These are phyloP conservation scores for Leuciscus idus DNA, from an alignment of 2,113 vertebrate species.

Conservation along the genomic window DNA sequence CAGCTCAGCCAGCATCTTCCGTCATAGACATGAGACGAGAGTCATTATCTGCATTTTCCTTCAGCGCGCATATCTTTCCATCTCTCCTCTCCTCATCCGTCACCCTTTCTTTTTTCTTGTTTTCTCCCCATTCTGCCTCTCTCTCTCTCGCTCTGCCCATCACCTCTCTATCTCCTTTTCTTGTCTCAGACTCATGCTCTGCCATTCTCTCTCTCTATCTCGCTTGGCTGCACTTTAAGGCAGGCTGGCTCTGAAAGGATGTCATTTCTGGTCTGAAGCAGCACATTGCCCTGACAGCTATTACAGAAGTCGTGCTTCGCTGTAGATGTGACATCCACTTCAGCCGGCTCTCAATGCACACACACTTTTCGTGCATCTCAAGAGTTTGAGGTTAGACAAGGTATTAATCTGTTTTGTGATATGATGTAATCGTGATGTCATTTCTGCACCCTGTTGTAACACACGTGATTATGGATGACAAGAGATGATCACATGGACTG, in stretches of 20 bases:
- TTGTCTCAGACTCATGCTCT: constrained; percentile 47
- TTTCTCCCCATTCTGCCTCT: constrained; percentile 40
- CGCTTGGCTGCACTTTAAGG: constrained; percentile 60
- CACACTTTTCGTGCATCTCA: constrained; percentile 26
- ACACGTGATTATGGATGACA: background rate
- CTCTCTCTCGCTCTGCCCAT: background rate
- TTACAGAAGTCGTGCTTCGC: constrained; percentile 46
- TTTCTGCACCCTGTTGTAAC: background rate
- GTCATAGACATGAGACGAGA: constrained; percentile 16
- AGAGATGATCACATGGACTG: constrained; percentile 1
- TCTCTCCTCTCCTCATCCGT: constrained; percentile 37
- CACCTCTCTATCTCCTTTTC: constrained; percentile 46
- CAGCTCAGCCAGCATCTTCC: constrained; percentile 13
- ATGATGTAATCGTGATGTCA: background rate
- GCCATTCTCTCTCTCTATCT: constrained; percentile 55
- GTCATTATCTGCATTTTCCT: constrained; percentile 45
- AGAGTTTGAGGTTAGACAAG: background rate
- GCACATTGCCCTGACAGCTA: constrained; percentile 58
- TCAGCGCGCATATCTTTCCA: constrained; percentile 12
- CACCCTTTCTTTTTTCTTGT: constrained; percentile 25
- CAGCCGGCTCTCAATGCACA: background rate
- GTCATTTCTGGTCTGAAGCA: constrained; percentile 63
- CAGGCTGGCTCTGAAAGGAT: constrained; percentile 62
- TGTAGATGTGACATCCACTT: constrained; percentile 42
- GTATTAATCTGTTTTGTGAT: constrained; percentile 2